Evolutionary conservation across 2,797 vertebrate genomes (phyloP).

Genomic region (Halcyon badia): DNA sequence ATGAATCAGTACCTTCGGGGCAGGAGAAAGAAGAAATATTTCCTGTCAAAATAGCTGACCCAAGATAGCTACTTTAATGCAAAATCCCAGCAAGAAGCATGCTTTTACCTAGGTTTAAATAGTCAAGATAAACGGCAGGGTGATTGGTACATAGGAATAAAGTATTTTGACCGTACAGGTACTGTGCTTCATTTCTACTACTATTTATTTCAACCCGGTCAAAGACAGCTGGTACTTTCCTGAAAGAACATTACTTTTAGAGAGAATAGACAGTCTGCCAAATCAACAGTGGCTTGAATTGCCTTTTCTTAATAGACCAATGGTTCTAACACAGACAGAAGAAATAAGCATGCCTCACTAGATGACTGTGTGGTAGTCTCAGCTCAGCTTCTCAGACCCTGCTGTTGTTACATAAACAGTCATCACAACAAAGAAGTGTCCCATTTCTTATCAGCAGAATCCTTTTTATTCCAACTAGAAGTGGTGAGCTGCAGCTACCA

Average conservation of each 20-base stretch:
- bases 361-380: neutral
- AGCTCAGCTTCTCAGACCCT: neutral
- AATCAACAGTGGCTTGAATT: neutral
- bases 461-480: neutral
- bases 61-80: neutral
- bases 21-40: neutral
- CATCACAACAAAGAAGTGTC: neutral
- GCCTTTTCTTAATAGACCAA: neutral
- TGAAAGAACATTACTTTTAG: neutral
- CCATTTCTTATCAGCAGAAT: neutral
- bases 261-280: neutral
- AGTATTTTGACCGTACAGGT: neutral
- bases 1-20: neutral
- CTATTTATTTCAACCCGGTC: neutral
- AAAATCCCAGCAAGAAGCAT: neutral
- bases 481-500: neutral
- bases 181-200: neutral
- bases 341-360: neutral
- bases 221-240: neutral
- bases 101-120: neutral
- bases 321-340: neutral
- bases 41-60: neutral
- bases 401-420: neutral
- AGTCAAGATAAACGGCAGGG: neutral
- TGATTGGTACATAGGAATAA: neutral